phyloP scores from a whole-genome alignment of 2,113 vertebrate genomes.

The Gymnocephalus cernua region DNA sequence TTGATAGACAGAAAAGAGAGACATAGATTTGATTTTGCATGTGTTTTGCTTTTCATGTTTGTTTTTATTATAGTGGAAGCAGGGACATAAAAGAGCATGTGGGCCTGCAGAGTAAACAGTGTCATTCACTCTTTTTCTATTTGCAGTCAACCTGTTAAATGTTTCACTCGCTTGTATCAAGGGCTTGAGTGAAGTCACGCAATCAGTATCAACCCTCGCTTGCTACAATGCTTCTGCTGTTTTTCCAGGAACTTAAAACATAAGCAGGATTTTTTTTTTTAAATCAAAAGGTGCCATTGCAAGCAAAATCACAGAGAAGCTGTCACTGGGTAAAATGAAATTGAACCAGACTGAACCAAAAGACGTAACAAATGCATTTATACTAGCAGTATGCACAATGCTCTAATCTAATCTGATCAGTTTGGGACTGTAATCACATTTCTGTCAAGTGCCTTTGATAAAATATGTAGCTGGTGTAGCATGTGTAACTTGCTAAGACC shows the following conservation, averaged over 20 bases:
- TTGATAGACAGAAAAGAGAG: not conserved
- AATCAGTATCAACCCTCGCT: not conserved
- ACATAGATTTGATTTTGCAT: not conserved
- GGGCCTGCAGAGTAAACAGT: conserved; percentile 37
- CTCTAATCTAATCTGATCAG: not conserved
- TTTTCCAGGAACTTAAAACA: conserved; percentile 14
- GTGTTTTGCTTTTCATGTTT: conserved; percentile 39
- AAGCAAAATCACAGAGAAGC: not conserved
- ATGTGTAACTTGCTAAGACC: conserved; percentile 6
- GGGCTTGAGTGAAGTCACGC: conserved; percentile 2
- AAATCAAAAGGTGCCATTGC: not conserved
- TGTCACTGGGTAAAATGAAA: not conserved
- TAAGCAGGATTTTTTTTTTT: not conserved
- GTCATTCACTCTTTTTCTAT: not conserved
- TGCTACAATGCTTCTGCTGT: not conserved
- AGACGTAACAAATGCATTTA: not conserved
- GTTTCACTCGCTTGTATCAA: not conserved
- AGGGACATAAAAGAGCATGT: conserved; percentile 18
- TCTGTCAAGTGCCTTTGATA: not conserved
- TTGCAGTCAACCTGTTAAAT: conserved; percentile 49
- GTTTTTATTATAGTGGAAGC: conserved; percentile 7
- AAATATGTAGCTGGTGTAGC: not conserved
- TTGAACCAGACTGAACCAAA: not conserved
- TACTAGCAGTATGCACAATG: not conserved
- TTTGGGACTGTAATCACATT: not conserved